phyloP scores from a whole-genome alignment of 1,140 invertebrate genomes.

The Drosophila pseudoananassae region DNA sequence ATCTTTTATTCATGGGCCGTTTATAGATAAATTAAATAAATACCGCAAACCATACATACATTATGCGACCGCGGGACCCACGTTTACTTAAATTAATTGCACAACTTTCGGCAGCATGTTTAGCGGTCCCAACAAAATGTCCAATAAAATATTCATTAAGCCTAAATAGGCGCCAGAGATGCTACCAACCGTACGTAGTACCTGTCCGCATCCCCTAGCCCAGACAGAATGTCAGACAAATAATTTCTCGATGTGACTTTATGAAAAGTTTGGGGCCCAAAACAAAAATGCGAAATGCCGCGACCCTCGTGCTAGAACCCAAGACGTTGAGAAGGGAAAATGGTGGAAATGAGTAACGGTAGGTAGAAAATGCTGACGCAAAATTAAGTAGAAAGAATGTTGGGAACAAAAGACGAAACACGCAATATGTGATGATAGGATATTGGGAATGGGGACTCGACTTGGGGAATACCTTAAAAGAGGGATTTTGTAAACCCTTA shows the following conservation, averaged over 20 bases:
- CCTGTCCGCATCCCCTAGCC: slow-evolving; percentile 29
- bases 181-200: slow-evolving; percentile 19
- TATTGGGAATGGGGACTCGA: slow-evolving; percentile 9
- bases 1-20: not conserved
- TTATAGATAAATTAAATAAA: not conserved
- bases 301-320: not conserved
- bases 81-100: slow-evolving; percentile 64
- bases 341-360: slow-evolving; percentile 23
- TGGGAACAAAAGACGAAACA: slow-evolving; percentile 74
- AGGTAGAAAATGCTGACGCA: slow-evolving; percentile 38
- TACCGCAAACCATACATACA: not conserved
- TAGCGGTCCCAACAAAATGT: slow-evolving; percentile 50
- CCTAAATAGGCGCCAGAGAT: slow-evolving; percentile 49
- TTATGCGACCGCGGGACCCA: not conserved
- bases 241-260: slow-evolving; percentile 72
- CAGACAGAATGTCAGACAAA: slow-evolving; percentile 66
- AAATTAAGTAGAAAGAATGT: slow-evolving; percentile 45
- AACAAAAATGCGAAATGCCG: slow-evolving; percentile 30
- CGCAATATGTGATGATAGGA: slow-evolving; percentile 49
- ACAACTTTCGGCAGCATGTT: slow-evolving; percentile 41
- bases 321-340: not conserved
- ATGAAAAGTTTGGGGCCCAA: slow-evolving; percentile 52
- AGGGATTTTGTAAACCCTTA: too few species aligned
- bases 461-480: slow-evolving; percentile 17
- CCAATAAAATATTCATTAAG: slow-evolving; percentile 75